A percentile compares a stretch with the other conserved stretches of the same genome.
These are phyloP conservation scores for Serrognathus titanus DNA, from an alignment of 2,888 invertebrate species.

Conservation along the genomic window DNA sequence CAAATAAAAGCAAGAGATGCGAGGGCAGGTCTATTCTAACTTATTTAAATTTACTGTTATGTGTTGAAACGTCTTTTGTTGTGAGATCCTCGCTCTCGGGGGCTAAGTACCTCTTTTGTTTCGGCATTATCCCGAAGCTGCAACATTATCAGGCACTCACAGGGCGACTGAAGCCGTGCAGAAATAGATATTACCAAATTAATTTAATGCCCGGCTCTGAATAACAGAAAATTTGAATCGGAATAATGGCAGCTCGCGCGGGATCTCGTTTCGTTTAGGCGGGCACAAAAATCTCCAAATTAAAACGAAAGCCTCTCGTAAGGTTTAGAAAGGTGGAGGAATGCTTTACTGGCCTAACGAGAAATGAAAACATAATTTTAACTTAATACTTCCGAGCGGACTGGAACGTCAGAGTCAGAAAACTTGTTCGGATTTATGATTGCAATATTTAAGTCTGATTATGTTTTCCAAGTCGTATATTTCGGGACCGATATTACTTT, in stretches of 20 bases:
- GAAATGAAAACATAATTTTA: constrained; percentile 2
- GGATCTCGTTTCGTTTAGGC: constrained; percentile 4
- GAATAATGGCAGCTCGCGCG: constrained; percentile 6
- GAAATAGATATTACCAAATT: constrained; percentile 18
- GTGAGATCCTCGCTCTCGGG: constrained; percentile 7
- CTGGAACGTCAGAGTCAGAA: not conserved
- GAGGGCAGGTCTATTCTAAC: constrained; percentile 20
- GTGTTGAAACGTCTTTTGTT: constrained; percentile 22
- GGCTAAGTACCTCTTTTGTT: constrained; percentile 16
- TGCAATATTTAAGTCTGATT: constrained; percentile 2
- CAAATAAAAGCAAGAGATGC: constrained; percentile 19
- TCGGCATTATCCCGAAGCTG: constrained; percentile 14
- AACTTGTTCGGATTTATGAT: not conserved
- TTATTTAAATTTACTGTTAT: constrained; percentile 29
- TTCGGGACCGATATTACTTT: no score
- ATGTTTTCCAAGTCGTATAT: not conserved
- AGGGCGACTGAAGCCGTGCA: constrained; percentile 15
- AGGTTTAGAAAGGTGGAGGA: no score
- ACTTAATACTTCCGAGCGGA: constrained; percentile 1
- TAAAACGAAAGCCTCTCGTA: no score
- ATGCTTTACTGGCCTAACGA: not conserved
- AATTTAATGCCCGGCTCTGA: constrained; percentile 12
- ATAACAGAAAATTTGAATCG: constrained; percentile 16
- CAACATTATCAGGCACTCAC: constrained; percentile 17
- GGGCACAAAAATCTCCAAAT: no score